A percentile compares a stretch with the other conserved stretches of the same genome.
Evolutionary conservation across 1,140 invertebrate species (phyloP).

Genomic region (Lordiphosa mommai): DNA sequence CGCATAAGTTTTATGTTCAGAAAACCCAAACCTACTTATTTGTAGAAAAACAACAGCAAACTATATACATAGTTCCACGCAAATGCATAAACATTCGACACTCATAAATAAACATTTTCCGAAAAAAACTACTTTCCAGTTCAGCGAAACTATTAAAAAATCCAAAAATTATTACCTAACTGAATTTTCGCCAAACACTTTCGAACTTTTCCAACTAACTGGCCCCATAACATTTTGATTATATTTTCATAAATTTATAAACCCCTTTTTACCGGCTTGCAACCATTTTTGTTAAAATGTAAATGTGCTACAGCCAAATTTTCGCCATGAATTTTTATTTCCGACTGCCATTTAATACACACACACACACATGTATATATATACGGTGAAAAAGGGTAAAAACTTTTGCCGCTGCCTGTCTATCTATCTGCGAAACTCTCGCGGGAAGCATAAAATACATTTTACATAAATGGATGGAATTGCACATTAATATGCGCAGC

Average conservation of each 20-base stretch:
- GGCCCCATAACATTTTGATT: slow-evolving; percentile 51
- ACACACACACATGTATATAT: background rate
- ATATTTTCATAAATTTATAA: slow-evolving; percentile 48
- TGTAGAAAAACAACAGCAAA: too few species aligned
- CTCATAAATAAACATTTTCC: slow-evolving; percentile 8
- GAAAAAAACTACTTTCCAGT: slow-evolving; percentile 2
- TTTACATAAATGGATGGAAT: slow-evolving; percentile 66
- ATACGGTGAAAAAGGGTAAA: slow-evolving; percentile 6
- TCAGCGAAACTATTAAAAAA: slow-evolving; percentile 22
- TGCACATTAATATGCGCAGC: slow-evolving; percentile 59
- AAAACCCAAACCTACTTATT: too few species aligned
- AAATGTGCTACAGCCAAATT: slow-evolving; percentile 45
- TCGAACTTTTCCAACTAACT: slow-evolving; percentile 18
- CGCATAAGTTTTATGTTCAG: too few species aligned
- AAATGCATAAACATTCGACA: background rate
- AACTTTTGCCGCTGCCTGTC: slow-evolving; percentile 9
- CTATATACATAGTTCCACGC: too few species aligned
- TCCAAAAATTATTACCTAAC: slow-evolving; percentile 6
- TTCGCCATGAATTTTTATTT: slow-evolving; percentile 49
- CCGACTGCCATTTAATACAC: slow-evolving; percentile 42
- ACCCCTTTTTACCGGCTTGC: slow-evolving; percentile 26
- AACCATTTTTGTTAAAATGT: slow-evolving; percentile 42
- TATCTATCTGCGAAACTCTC: slow-evolving; percentile 41
- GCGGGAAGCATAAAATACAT: slow-evolving; percentile 68
- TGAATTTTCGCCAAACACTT: slow-evolving; percentile 9